A percentile compares a stretch with the other conserved stretches of the same genome.
These are phyloP conservation scores for Limnephilus auricula DNA, from an alignment of 2,888 invertebrate species.

Conservation along the genomic window DNA sequence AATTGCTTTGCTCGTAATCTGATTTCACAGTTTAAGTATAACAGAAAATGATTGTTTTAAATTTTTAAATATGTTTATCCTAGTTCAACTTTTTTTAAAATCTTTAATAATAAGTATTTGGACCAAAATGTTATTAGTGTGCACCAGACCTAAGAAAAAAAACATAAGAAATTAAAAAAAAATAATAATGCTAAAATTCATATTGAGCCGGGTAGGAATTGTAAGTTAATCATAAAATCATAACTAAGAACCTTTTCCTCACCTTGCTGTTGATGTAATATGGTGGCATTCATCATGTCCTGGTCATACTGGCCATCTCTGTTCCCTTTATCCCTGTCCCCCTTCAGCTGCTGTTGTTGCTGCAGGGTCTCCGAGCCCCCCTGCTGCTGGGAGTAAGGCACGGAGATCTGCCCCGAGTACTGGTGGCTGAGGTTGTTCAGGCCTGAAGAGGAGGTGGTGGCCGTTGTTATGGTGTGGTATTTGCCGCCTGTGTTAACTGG, in stretches of 20 bases:
- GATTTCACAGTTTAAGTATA: too few relatives aligned
- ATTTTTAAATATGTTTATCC: too few relatives aligned
- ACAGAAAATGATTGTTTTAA: too few relatives aligned
- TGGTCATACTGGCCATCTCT: conserved; percentile 75
- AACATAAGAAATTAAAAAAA: neutral
- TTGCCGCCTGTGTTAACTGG: conserved; percentile 75
- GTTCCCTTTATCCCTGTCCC: conserved; percentile 68
- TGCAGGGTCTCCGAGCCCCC: conserved; percentile 70
- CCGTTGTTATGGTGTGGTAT: conserved; percentile 76
- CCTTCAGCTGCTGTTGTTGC: conserved; percentile 68
- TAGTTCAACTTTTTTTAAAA: neutral
- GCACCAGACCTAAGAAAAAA: too few relatives aligned
- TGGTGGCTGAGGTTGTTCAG: conserved; percentile 65
- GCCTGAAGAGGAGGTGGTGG: conserved; percentile 73
- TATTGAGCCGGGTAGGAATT: too few relatives aligned
- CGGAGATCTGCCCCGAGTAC: conserved; percentile 69
- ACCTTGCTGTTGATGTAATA: conserved; percentile 74
- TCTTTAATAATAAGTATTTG: neutral
- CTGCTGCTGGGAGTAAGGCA: conserved; percentile 75
- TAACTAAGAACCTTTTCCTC: conserved; percentile 1
- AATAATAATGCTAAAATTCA: neutral
- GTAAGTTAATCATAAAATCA: neutral
- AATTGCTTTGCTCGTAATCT: too few relatives aligned
- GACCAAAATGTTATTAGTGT: too few relatives aligned
- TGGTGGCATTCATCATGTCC: conserved; percentile 75